Percentiles rank a stretch among this genome's conserved stretches.
These are phyloP conservation scores for Eulemur rufifrons DNA, from an alignment of 2,113 vertebrate genomes.

Conservation along the genomic window DNA sequence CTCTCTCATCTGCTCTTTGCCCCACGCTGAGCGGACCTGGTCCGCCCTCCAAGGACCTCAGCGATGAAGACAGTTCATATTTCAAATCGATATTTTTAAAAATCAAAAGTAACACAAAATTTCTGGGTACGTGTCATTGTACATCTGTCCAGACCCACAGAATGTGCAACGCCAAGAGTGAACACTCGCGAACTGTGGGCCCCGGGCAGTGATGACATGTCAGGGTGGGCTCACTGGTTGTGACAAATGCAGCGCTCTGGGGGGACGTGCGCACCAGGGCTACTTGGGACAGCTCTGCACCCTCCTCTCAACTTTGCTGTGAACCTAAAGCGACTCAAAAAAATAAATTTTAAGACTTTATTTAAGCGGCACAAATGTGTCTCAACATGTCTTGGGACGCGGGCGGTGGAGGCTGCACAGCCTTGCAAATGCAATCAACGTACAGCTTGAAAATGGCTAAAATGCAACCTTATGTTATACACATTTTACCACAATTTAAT, in stretches of 20 bases:
- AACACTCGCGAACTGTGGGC: rapidly evolving
- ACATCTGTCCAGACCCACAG: neutral
- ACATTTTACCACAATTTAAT: neutral
- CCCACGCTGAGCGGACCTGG: neutral
- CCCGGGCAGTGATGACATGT: too few relatives aligned
- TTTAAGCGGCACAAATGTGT: neutral
- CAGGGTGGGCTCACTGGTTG: neutral
- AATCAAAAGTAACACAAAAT: neutral
- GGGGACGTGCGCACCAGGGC: rapidly evolving
- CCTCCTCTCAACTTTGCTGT: neutral
- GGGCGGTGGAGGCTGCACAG: rapidly evolving
- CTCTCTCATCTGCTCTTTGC: neutral
- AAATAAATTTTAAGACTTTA: neutral
- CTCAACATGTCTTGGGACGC: neutral
- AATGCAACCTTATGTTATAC: neutral
- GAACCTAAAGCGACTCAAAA: neutral
- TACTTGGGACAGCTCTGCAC: neutral
- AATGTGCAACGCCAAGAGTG: too few relatives aligned
- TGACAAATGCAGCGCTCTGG: neutral
- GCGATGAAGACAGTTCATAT: neutral
- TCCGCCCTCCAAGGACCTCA: neutral
- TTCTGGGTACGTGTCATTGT: neutral
- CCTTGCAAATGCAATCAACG: rapidly evolving
- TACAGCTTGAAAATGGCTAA: neutral
- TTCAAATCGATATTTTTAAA: neutral